Conservation (phyloP, 1,140 invertebrate species). For the Antheraea mylitta region DNA sequence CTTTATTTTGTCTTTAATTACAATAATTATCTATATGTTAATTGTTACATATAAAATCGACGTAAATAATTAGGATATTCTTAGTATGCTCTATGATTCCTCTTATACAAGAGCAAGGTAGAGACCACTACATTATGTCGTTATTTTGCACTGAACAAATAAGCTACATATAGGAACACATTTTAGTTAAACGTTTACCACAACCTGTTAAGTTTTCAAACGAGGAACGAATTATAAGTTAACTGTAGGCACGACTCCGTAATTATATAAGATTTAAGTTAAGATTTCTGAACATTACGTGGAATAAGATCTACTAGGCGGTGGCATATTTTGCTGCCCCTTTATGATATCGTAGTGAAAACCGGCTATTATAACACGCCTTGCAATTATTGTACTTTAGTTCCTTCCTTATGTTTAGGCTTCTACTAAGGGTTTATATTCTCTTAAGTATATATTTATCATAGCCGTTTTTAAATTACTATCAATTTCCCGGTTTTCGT, state of each 20-base stretch:
- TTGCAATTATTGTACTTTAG: conserved; percentile 45
- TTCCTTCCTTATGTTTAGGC: conserved; percentile 32
- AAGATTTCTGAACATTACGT: conserved; percentile 5
- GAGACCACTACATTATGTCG: too few relatives aligned
- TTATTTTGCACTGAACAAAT: too few relatives aligned
- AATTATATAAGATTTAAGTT: conserved; percentile 1
- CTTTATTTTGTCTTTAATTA: too few relatives aligned
- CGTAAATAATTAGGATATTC: too few relatives aligned
- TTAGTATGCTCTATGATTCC: too few relatives aligned
- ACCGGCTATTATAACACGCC: conserved; percentile 36
- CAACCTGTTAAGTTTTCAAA: too few relatives aligned
- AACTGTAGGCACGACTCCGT: too few relatives aligned
- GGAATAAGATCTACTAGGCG: neutral
- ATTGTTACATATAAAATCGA: too few relatives aligned
- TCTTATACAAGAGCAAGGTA: too few relatives aligned
- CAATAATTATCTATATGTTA: too few relatives aligned
- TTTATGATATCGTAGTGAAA: conserved; percentile 27
- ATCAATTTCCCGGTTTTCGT: conserved; percentile 27
- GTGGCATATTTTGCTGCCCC: conserved; percentile 8
- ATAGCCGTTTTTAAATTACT: conserved; percentile 39
- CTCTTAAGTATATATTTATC: conserved; percentile 43
- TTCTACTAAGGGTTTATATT: conserved; percentile 35
- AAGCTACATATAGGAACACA: neutral
- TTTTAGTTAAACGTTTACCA: neutral
- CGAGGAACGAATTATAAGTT: too few relatives aligned